phyloP scores from a whole-genome alignment of 2,888 invertebrate species.

The Synergus laeviventris region DNA sequence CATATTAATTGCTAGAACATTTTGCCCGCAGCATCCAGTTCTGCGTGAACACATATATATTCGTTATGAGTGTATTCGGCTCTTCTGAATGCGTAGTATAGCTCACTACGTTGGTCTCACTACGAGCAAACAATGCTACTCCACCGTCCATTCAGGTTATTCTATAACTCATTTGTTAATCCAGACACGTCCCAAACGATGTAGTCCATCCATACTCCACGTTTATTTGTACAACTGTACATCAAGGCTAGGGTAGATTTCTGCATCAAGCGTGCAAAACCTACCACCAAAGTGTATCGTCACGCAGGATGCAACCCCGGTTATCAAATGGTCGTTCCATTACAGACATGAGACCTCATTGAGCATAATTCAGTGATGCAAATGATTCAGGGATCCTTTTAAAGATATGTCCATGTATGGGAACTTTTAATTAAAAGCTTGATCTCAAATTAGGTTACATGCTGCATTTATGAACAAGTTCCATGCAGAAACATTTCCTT shows the following conservation, averaged over 20 bases:
- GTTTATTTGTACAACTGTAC: constrained; percentile 40
- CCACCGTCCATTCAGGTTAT: constrained; percentile 68
- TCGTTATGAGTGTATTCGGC: constrained; percentile 12
- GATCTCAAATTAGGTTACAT: no score
- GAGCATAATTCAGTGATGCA: constrained; percentile 12
- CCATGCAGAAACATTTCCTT: no score
- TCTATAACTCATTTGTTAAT: constrained; percentile 71
- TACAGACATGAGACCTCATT: constrained; percentile 10
- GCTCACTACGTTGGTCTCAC: constrained; percentile 32
- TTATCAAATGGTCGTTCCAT: constrained; percentile 23
- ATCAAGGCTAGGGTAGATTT: constrained; percentile 25
- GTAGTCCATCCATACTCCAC: constrained; percentile 56
- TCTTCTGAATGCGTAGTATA: constrained; percentile 4
- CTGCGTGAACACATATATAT: constrained; percentile 43
- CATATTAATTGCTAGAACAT: constrained; percentile 62
- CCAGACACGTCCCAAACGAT: constrained; percentile 71
- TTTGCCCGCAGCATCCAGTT: constrained; percentile 49
- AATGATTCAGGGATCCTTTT: constrained; percentile 4
- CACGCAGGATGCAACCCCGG: constrained; percentile 23
- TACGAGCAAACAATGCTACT: constrained; percentile 53
- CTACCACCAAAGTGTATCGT: constrained; percentile 29
- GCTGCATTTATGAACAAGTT: no score
- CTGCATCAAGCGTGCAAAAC: constrained; percentile 19
- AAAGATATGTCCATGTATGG: neutral
- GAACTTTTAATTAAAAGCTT: no score